phyloP scores from a whole-genome alignment of 2,888 invertebrate species.

The Leptogaster cylindrica region DNA sequence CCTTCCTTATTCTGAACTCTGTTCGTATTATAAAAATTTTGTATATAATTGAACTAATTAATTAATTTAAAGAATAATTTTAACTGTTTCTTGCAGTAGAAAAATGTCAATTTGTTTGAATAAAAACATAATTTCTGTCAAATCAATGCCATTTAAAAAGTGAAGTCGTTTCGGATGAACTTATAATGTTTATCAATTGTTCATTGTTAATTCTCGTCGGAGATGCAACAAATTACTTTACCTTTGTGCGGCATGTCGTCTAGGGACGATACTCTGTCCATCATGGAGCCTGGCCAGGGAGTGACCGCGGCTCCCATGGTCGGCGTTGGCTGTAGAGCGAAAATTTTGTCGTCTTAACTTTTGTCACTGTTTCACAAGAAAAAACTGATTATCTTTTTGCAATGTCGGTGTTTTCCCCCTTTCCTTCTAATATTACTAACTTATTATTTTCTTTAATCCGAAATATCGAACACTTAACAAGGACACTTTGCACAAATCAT shows the following conservation, averaged over 20 bases:
- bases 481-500: background rate
- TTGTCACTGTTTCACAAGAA: background rate
- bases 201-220: too few species aligned
- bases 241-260: constrained; percentile 88
- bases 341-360: constrained; percentile 53
- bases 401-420: background rate
- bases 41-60: too few species aligned
- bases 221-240: constrained; percentile 67
- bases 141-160: too few species aligned
- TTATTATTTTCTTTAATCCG: background rate
- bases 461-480: too few species aligned
- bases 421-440: background rate
- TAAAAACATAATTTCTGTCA: too few species aligned
- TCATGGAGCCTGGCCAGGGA: constrained; percentile 82
- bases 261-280: constrained; percentile 71
- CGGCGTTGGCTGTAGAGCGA: constrained; percentile 80
- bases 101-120: too few species aligned
- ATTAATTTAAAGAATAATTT: too few species aligned
- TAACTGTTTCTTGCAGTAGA: too few species aligned
- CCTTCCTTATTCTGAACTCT: too few species aligned
- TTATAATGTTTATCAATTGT: too few species aligned
- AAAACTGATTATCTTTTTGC: background rate
- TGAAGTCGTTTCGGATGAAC: too few species aligned
- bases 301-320: constrained; percentile 79
- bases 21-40: too few species aligned